Evolutionary conservation across 2,797 vertebrate species (phyloP).

Genomic region (Characodon lateralis): DNA sequence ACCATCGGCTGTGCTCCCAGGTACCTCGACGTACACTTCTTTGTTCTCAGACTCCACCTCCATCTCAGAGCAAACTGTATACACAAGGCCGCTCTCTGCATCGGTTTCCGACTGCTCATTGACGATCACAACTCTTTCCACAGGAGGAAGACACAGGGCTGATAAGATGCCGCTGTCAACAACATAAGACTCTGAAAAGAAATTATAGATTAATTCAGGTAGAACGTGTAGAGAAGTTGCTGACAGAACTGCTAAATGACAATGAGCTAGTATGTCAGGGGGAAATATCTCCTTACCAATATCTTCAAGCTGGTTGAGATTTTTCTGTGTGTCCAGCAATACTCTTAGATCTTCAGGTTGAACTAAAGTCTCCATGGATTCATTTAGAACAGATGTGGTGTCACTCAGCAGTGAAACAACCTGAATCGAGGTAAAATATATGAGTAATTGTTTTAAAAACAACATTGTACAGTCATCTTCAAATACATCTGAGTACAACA

Average conservation of each 20-base stretch:
- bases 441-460: background rate
- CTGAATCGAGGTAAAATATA: slow-evolving; percentile 41
- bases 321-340: slow-evolving; percentile 67
- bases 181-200: slow-evolving; percentile 62
- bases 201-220: background rate
- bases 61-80: slow-evolving; percentile 75
- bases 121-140: slow-evolving; percentile 69
- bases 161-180: slow-evolving; percentile 74
- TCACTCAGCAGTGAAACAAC: slow-evolving; percentile 70
- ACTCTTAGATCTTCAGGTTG: slow-evolving; percentile 67
- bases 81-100: slow-evolving; percentile 57
- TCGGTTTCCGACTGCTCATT: slow-evolving; percentile 56
- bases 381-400: slow-evolving; percentile 64
- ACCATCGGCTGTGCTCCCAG: slow-evolving; percentile 17
- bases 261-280: no score
- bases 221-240: background rate
- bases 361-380: slow-evolving; percentile 68
- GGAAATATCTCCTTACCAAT: slow-evolving; percentile 57
- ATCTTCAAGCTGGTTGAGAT: slow-evolving; percentile 66
- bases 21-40: slow-evolving; percentile 49
- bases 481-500: background rate
- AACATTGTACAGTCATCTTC: background rate
- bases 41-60: slow-evolving; percentile 74
- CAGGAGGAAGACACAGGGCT: slow-evolving; percentile 67
- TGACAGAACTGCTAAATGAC: background rate